Evolutionary conservation across 2,113 vertebrate genomes (phyloP).

Genomic region (Smithornis capensis): DNA sequence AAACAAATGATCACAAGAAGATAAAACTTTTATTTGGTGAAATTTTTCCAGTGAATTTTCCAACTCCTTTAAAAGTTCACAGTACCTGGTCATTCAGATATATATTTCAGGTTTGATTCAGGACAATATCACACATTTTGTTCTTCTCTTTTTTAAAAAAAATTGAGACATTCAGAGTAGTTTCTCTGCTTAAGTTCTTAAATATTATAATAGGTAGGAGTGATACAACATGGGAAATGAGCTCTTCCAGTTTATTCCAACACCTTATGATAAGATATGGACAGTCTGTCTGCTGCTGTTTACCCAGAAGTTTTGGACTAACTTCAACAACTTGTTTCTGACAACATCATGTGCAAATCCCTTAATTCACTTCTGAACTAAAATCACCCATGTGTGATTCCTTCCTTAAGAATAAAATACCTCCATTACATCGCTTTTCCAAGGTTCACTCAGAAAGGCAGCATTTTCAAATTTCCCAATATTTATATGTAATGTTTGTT

Average conservation of each 20-base stretch:
- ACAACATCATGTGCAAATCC: background rate
- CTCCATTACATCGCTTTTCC: background rate
- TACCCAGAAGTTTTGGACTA: background rate
- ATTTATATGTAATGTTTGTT: background rate
- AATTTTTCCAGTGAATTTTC: background rate
- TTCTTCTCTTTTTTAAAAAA: background rate
- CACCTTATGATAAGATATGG: background rate
- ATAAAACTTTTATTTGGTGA: background rate
- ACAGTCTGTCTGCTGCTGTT: background rate
- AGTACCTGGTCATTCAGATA: background rate
- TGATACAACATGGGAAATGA: background rate
- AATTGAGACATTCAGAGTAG: background rate
- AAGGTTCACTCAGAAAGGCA: background rate
- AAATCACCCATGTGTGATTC: background rate
- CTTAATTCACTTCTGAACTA: background rate
- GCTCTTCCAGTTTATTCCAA: background rate
- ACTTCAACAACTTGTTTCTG: background rate
- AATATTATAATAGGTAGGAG: background rate
- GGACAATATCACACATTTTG: background rate
- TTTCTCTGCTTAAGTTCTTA: background rate
- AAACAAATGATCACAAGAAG: background rate
- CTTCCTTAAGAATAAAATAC: background rate
- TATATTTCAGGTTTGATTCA: background rate
- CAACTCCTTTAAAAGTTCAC: background rate
- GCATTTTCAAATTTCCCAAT: background rate